These are phyloP conservation scores for Cryptocheilus praepositus DNA, from an alignment of 2,888 invertebrate genomes.

Conservation along the genomic window DNA sequence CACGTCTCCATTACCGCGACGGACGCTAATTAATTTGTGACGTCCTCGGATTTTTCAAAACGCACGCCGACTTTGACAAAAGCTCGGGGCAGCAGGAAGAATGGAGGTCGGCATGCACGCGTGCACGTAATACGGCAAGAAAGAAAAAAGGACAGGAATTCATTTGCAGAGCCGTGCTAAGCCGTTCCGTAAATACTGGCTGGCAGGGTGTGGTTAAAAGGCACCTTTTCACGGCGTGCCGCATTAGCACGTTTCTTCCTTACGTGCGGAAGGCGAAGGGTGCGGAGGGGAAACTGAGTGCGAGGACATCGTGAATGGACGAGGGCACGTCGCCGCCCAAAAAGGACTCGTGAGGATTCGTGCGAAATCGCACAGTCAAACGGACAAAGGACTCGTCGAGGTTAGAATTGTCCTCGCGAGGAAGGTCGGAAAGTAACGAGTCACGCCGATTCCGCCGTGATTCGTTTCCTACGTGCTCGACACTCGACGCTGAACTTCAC, in stretches of 20 bases:
- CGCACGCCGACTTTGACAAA: slow-evolving; percentile 29
- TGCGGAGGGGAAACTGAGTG: slow-evolving; percentile 6
- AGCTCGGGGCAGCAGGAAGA: slow-evolving; percentile 15
- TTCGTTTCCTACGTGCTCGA: no score
- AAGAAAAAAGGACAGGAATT: slow-evolving; percentile 20
- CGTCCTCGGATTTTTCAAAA: slow-evolving; percentile 35
- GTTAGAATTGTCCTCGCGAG: no score
- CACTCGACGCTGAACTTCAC: no score
- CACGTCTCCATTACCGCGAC: slow-evolving; percentile 24
- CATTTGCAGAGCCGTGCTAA: slow-evolving; percentile 39
- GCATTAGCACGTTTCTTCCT: slow-evolving; percentile 36
- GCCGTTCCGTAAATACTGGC: slow-evolving; percentile 28
- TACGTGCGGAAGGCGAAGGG: slow-evolving; percentile 5
- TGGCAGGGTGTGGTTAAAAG: slow-evolving; percentile 28
- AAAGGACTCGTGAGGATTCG: no score
- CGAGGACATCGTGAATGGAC: not conserved
- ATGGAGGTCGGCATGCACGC: not conserved
- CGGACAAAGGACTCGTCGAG: no score
- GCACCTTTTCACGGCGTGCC: slow-evolving; percentile 16
- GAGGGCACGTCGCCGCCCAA: no score
- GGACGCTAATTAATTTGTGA: slow-evolving; percentile 44
- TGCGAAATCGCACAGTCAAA: no score
- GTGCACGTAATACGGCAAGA: no score
- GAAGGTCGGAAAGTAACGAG: no score
- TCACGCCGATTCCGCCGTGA: no score